A percentile compares a stretch with the other conserved stretches of the same genome.
phyloP scores from a whole-genome alignment of 2,113 vertebrate genomes.

The Cinclus mexicanus region DNA sequence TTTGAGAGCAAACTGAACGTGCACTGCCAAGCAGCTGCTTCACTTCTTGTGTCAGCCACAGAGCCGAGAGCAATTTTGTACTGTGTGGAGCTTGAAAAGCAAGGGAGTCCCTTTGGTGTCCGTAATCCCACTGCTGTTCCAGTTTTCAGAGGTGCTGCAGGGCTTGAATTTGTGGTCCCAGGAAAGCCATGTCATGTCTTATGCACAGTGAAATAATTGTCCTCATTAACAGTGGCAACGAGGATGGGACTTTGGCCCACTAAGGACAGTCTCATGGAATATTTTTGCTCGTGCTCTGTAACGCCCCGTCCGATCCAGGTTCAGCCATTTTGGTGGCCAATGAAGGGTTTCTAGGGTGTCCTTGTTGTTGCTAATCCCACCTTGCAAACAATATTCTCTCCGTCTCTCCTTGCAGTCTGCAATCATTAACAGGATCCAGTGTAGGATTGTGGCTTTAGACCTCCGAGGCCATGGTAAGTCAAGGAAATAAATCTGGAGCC shows the following conservation, averaged over 20 bases:
- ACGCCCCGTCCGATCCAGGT: rapidly evolving
- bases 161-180: neutral
- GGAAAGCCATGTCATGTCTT: rapidly evolving
- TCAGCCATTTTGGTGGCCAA: rapidly evolving
- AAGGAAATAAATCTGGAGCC: neutral
- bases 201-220: neutral
- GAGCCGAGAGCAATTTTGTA: neutral
- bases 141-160: neutral
- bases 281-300: neutral
- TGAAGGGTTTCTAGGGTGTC: neutral
- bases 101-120: neutral
- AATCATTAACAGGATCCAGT: constrained; percentile 90
- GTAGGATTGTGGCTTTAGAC: constrained; percentile 93
- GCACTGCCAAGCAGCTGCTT: neutral
- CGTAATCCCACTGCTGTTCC: neutral
- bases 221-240: neutral
- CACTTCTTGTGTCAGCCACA: neutral
- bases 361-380: neutral
- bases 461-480: constrained; percentile 90
- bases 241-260: neutral
- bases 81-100: neutral
- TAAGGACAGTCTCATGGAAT: rapidly evolving
- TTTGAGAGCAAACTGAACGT: neutral
- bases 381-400: neutral
- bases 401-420: constrained; percentile 80